A percentile compares a stretch with the other conserved stretches of the same genome.
phyloP scores from a whole-genome alignment of 2,113 vertebrate genomes.

The Eurystomus gularis region DNA sequence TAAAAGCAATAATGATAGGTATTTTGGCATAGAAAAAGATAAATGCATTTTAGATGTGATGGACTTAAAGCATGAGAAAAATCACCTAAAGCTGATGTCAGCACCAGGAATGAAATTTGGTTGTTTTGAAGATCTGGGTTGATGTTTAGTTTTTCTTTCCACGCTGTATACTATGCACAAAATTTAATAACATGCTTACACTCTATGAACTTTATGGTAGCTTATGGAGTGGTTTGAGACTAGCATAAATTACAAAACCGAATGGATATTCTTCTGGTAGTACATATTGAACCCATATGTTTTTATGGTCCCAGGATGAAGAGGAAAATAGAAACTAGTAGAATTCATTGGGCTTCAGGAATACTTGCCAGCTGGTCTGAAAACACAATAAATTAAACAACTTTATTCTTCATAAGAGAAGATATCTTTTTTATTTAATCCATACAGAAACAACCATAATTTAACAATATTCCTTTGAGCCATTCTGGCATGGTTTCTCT shows the following conservation, averaged over 20 bases:
- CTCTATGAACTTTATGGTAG: not conserved
- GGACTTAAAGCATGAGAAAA: not conserved
- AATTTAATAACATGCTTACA: not conserved
- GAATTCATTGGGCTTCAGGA: not conserved
- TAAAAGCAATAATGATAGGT: not conserved
- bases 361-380: not conserved
- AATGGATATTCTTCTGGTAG: not conserved
- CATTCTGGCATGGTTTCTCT: not conserved
- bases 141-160: not conserved
- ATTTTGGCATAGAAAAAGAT: not conserved
- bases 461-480: not conserved
- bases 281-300: not conserved
- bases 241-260: not conserved
- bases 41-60: fast-evolving
- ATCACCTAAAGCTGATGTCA: not conserved
- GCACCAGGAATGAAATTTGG: not conserved
- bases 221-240: not conserved
- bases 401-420: not conserved
- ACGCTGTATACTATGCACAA: not conserved
- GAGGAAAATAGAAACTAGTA: not conserved
- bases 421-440: too few species aligned
- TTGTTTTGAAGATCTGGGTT: not conserved
- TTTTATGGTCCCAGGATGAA: not conserved
- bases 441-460: not conserved
- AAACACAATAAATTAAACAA: not conserved